Conservation (phyloP, 1,140 invertebrate genomes). For the Drosophila athabasca region DNA sequence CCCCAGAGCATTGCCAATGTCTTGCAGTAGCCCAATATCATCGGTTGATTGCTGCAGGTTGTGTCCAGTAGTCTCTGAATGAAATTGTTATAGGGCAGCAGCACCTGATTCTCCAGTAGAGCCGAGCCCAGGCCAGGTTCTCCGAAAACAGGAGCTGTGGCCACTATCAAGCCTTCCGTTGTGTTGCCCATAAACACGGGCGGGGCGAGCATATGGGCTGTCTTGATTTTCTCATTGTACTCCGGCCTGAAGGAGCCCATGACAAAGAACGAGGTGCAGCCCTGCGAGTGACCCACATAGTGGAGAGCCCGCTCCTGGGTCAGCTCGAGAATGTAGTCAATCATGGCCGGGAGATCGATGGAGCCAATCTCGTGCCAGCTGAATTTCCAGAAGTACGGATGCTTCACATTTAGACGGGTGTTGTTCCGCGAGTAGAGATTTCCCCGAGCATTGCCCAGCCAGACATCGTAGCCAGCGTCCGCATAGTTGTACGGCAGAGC, state of each 20-base stretch:
- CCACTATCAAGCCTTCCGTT: constrained; percentile 84
- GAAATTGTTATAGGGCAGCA: constrained; percentile 65
- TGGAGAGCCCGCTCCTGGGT: constrained; percentile 85
- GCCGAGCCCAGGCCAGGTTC: constrained; percentile 43
- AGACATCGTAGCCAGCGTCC: constrained; percentile 90
- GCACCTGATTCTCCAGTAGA: constrained; percentile 61
- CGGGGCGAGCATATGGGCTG: constrained; percentile 86
- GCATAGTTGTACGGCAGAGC: constrained; percentile 85
- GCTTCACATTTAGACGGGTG: constrained; percentile 84
- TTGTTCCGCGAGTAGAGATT: constrained; percentile 88
- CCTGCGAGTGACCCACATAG: constrained; percentile 88
- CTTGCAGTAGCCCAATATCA: constrained; percentile 58
- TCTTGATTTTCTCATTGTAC: constrained; percentile 86
- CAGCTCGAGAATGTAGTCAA: constrained; percentile 87
- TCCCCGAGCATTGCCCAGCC: constrained; percentile 86
- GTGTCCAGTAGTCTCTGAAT: constrained; percentile 62
- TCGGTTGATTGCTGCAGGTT: constrained; percentile 58
- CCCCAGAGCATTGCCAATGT: constrained; percentile 66
- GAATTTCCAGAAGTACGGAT: constrained; percentile 86
- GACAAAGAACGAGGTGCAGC: constrained; percentile 86
- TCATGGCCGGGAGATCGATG: constrained; percentile 88
- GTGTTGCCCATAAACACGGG: constrained; percentile 85
- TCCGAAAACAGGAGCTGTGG: constrained; percentile 34
- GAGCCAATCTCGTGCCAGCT: constrained; percentile 88
- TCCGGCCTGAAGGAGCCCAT: constrained; percentile 85